Evolutionary conservation across 2,888 invertebrate species (phyloP), one percentile per base, ranked within the genome.

Genomic region (Drosophila pseudotakahashii): DNA sequence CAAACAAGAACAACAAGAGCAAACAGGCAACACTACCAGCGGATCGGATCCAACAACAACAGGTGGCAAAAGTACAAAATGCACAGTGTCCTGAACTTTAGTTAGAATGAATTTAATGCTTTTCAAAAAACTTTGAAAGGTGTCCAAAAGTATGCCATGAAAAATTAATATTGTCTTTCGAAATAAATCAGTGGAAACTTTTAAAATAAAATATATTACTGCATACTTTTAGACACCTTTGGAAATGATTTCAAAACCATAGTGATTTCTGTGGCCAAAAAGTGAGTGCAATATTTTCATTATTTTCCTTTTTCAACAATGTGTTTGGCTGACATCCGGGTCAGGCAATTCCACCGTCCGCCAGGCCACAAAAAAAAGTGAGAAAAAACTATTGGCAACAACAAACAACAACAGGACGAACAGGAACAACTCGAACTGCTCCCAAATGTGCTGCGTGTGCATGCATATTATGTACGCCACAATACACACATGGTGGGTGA

Each of bases 371-470:
- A n/a, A 62, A 39, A 54, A 44, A n/a, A 19, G 13, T 11, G 37
- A 30, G 16, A 39, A 41, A 9, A 41, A 16, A 23, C n/a, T 36
- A 51, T 51, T 42, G 16, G 32, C 50, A 51, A 34, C 36, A 51
- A 70, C 37, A 39, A 51, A 68, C 39, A 51, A 70, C 39, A 39
- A 42, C 64, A 50, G 45, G 26, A 48, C 23, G 23, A 64, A 63
- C 61, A 59, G 62, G 57, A 69, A 71, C 76, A 76, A 52, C 68
- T 71, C 70, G 66, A 83, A 78, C 78, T 78, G 54, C 81, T 74
- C 81, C 78, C 87, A 81, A 84, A 84, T 76, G 81, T 78, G 72
- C 85, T 86, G 87, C 74, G 74, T 81, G 76, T 80, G 81, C 81
- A 76, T 77, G 66, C 66, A 67, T 57, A 68, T 62, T 62, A 62